These are phyloP conservation scores for Malurus melanocephalus DNA, from an alignment of 2,113 vertebrate species.

Conservation along the genomic window DNA sequence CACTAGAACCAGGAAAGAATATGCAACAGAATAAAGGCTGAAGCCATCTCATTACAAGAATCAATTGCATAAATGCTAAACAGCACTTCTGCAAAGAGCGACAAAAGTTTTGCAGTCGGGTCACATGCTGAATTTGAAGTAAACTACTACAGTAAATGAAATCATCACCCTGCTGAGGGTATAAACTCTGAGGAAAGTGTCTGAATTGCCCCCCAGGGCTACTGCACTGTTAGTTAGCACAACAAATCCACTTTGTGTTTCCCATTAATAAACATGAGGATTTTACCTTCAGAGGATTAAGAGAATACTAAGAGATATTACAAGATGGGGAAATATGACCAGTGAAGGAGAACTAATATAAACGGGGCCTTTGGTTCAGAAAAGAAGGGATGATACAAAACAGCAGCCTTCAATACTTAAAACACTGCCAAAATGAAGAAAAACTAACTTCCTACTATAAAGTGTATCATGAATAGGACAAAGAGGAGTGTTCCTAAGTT, in stretches of 20 bases:
- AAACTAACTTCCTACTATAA: neutral
- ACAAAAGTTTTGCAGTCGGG: neutral
- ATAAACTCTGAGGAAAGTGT: neutral
- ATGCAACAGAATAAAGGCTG: neutral
- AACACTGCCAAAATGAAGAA: neutral
- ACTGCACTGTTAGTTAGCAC: neutral
- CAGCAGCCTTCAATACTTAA: neutral
- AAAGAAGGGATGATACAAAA: neutral
- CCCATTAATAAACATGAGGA: neutral
- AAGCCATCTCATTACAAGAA: neutral
- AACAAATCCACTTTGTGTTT: neutral
- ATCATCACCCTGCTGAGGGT: neutral
- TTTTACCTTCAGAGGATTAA: neutral
- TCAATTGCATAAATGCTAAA: neutral
- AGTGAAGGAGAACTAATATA: neutral
- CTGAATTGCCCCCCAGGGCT: neutral
- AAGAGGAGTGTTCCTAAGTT: neutral
- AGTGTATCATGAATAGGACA: neutral
- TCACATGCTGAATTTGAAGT: neutral
- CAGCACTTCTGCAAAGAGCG: neutral
- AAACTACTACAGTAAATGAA: neutral
- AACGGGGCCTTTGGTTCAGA: neutral
- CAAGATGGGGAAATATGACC: neutral
- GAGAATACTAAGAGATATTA: neutral
- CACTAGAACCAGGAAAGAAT: neutral